These are phyloP conservation scores for Polietes domitor DNA, from an alignment of 2,888 invertebrate species.

Conservation along the genomic window DNA sequence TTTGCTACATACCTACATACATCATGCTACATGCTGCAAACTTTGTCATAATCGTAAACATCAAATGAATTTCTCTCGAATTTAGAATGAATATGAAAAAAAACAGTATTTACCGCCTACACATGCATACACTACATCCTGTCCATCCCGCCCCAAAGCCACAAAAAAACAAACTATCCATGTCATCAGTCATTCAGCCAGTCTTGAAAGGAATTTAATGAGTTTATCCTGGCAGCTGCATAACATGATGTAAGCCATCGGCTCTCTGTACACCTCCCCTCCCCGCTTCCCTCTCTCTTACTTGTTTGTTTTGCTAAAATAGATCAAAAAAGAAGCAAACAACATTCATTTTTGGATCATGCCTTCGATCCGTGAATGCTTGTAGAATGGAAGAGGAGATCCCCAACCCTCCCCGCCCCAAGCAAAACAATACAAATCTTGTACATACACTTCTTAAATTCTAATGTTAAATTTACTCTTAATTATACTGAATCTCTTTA, in stretches of 20 bases:
- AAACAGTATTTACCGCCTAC: not conserved
- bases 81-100: not conserved
- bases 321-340: not conserved
- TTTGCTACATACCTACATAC: not conserved
- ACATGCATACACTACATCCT: too few species aligned
- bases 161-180: too few species aligned
- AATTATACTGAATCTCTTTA: slow-evolving; percentile 36
- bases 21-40: too few species aligned
- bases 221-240: not conserved
- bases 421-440: not conserved
- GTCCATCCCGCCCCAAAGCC: too few species aligned
- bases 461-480: slow-evolving; percentile 7
- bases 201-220: too few species aligned
- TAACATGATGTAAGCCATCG: not conserved
- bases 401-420: too few species aligned
- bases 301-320: not conserved
- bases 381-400: too few species aligned
- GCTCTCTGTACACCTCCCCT: not conserved
- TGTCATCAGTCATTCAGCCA: too few species aligned
- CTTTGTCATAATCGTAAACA: not conserved
- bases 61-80: slow-evolving; percentile 27
- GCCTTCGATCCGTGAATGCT: not conserved
- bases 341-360: not conserved
- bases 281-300: not conserved
- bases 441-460: not conserved